phyloP scores from a whole-genome alignment of 2,888 invertebrate genomes.

The Dynastes tityus region DNA sequence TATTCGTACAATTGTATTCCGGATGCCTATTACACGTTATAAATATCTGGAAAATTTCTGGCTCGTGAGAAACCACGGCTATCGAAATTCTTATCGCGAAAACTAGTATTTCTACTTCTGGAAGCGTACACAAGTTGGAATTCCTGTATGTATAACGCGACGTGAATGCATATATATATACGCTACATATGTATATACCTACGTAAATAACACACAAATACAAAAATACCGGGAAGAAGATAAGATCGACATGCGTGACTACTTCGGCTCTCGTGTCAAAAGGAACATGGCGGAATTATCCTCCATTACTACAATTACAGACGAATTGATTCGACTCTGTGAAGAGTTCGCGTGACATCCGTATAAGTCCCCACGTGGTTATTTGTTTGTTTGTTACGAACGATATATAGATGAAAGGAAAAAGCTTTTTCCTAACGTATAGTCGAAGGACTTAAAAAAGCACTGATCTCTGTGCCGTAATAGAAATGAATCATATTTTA shows the following conservation, averaged over 20 bases:
- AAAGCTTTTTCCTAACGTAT: too few species aligned
- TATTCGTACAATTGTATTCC: too few species aligned
- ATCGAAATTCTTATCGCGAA: constrained; percentile 48
- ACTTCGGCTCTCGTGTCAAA: constrained; percentile 66
- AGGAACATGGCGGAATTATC: constrained; percentile 65
- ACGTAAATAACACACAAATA: constrained; percentile 53
- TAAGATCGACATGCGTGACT: constrained; percentile 68
- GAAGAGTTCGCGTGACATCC: constrained; percentile 44
- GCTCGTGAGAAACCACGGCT: background rate
- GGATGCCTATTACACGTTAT: background rate
- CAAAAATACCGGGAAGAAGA: constrained; percentile 56
- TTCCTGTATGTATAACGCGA: constrained; percentile 52
- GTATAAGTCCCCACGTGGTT: constrained; percentile 35
- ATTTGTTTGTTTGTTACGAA: constrained; percentile 28
- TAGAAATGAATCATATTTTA: too few species aligned
- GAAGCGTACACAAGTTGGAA: constrained; percentile 50
- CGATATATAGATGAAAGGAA: background rate
- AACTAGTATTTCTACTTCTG: constrained; percentile 56
- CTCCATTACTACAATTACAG: constrained; percentile 59
- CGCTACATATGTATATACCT: background rate
- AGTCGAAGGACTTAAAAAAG: too few species aligned
- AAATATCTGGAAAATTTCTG: constrained; percentile 11
- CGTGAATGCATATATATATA: background rate
- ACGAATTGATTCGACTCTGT: constrained; percentile 58
- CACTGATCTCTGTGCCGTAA: too few species aligned